Evolutionary conservation across 2,888 invertebrate genomes (phyloP).

Genomic region (Torymus auratus): DNA sequence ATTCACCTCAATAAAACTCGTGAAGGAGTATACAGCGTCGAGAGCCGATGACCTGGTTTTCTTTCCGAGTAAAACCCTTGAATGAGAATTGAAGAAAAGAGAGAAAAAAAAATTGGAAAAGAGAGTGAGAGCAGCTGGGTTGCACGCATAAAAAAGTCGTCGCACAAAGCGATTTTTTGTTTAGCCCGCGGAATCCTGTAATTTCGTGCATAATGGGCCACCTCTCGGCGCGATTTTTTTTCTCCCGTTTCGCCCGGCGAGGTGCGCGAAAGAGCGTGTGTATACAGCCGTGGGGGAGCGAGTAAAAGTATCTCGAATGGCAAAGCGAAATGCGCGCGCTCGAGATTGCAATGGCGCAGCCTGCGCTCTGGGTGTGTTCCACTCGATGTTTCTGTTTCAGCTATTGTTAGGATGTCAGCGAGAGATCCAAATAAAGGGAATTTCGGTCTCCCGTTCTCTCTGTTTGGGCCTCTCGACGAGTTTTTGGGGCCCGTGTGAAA

Average conservation of each 20-base stretch:
- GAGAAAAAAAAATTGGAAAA: constrained; percentile 24
- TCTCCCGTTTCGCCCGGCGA: background rate
- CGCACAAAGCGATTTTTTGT: constrained; percentile 60
- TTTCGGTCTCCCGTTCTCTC: background rate
- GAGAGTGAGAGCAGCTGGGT: constrained; percentile 36
- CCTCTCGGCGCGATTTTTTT: background rate
- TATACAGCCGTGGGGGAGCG: constrained; percentile 56
- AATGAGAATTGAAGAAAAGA: constrained; percentile 11
- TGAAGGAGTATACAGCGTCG: constrained; percentile 11
- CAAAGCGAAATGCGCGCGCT: constrained; percentile 27
- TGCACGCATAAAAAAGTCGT: constrained; percentile 58
- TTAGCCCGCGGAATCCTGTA: constrained; percentile 68
- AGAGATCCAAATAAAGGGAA: constrained; percentile 48
- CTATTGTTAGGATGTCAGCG: constrained; percentile 54
- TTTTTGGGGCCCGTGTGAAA: constrained; percentile 24
- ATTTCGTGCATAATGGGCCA: constrained; percentile 71
- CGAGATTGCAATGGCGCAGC: constrained; percentile 38
- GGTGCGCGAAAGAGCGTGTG: constrained; percentile 13
- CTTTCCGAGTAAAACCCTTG: constrained; percentile 19
- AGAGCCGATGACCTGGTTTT: constrained; percentile 30
- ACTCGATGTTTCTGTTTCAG: constrained; percentile 42
- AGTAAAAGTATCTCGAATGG: constrained; percentile 62
- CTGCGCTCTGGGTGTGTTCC: constrained; percentile 8
- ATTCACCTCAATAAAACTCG: background rate
- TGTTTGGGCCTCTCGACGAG: constrained; percentile 16